Conservation (phyloP, 2,113 vertebrate genomes). For the Aspiorhynchus laticeps region DNA sequence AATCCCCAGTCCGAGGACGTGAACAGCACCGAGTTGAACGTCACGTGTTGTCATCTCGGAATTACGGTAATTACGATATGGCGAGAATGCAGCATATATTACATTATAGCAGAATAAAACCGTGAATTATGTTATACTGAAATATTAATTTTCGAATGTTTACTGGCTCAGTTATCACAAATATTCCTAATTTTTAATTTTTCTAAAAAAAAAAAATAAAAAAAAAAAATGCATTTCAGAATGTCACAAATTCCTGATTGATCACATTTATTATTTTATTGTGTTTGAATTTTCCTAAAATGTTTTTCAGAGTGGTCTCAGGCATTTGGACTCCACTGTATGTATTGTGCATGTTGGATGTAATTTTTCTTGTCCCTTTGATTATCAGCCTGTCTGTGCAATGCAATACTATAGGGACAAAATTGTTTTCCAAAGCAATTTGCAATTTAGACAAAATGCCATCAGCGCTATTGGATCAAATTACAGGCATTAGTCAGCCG, state of each 20-base stretch:
- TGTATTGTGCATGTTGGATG: background rate
- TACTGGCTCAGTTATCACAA: background rate
- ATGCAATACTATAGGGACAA: slow-evolving; percentile 31
- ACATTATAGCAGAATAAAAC: no score
- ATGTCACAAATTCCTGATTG: background rate
- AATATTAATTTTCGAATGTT: background rate
- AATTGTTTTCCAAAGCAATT: slow-evolving; percentile 45
- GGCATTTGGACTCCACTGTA: background rate
- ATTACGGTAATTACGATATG: no score
- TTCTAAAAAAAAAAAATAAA: background rate
- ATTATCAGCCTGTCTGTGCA: slow-evolving; percentile 27
- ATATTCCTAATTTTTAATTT: background rate
- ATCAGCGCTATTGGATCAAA: slow-evolving; percentile 43
- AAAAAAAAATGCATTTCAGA: background rate
- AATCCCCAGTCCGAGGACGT: no score
- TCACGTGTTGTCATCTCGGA: no score
- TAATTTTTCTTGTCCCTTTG: slow-evolving; percentile 21
- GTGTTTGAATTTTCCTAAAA: background rate
- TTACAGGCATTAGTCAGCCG: slow-evolving; percentile 37
- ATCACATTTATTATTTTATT: background rate
- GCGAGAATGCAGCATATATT: no score
- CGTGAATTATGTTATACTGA: background rate
- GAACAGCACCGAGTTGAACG: no score
- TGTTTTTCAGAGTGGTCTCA: background rate
- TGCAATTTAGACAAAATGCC: slow-evolving; percentile 43